phyloP scores from a whole-genome alignment of 1,140 invertebrate species.

The Drosophila arizonae region DNA sequence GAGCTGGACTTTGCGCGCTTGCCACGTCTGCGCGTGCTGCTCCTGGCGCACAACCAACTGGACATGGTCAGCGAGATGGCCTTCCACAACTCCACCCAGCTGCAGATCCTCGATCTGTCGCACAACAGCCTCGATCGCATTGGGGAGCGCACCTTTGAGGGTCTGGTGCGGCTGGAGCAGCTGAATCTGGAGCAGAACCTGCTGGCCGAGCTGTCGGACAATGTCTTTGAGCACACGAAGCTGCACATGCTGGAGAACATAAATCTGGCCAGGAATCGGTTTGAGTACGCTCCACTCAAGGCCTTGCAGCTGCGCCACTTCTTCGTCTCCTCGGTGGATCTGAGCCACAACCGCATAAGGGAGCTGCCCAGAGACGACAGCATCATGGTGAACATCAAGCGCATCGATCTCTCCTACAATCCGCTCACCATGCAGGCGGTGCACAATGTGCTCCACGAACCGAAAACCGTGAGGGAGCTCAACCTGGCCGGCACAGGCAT shows the following conservation, averaged over 20 bases:
- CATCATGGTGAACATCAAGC: constrained; percentile 93
- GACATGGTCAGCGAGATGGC: constrained; percentile 92
- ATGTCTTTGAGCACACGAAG: constrained; percentile 91
- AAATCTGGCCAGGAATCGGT: constrained; percentile 90
- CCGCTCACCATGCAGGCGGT: constrained; percentile 89
- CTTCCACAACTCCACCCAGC: constrained; percentile 94
- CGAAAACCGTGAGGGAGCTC: constrained; percentile 92
- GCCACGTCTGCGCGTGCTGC: constrained; percentile 87
- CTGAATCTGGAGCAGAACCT: constrained; percentile 90
- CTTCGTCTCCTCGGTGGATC: constrained; percentile 90
- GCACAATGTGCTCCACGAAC: constrained; percentile 90
- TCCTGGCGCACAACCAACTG: constrained; percentile 89
- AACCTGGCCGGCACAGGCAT: constrained; percentile 92
- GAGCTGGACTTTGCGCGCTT: constrained; percentile 93
- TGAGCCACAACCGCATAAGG: constrained; percentile 90
- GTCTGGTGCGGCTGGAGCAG: constrained; percentile 88
- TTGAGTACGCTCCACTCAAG: constrained; percentile 90
- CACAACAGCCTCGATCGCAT: constrained; percentile 90
- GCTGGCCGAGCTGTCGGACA: constrained; percentile 89
- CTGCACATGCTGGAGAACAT: constrained; percentile 92
- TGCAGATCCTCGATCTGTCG: constrained; percentile 91
- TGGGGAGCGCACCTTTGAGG: constrained; percentile 91
- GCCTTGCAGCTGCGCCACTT: constrained; percentile 92
- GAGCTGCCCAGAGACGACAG: constrained; percentile 92
- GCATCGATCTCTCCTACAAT: constrained; percentile 93